phyloP scores from a whole-genome alignment of 2,797 vertebrate genomes.

The Tokudaia muenninki region DNA sequence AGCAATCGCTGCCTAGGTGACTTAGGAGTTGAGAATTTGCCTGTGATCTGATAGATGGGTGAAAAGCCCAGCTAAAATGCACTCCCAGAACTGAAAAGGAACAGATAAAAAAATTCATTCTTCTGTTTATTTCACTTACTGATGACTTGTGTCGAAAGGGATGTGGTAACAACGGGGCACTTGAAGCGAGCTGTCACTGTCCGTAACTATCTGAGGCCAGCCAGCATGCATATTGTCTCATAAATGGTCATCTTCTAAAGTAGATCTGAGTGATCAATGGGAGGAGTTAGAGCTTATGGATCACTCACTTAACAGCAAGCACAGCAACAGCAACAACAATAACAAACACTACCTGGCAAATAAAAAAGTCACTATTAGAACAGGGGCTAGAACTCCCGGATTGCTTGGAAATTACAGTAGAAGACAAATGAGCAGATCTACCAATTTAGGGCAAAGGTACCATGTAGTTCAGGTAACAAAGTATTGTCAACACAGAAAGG shows the following conservation, averaged over 20 bases:
- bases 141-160: slow-evolving; percentile 63
- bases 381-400: slow-evolving; percentile 54
- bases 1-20: slow-evolving; percentile 56
- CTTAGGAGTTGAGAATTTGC: slow-evolving; percentile 41
- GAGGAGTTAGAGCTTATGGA: slow-evolving; percentile 57
- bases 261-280: slow-evolving; percentile 47
- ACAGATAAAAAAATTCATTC: not conserved
- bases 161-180: slow-evolving; percentile 66
- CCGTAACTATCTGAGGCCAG: slow-evolving; percentile 7
- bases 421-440: slow-evolving; percentile 40
- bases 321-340: no score
- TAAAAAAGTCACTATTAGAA: slow-evolving; percentile 66
- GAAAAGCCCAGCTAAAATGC: slow-evolving; percentile 64
- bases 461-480: slow-evolving; percentile 68
- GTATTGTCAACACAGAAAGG: slow-evolving; percentile 43
- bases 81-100: not conserved
- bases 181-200: slow-evolving; percentile 67
- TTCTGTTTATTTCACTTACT: slow-evolving; percentile 67
- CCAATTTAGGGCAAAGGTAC: slow-evolving; percentile 51
- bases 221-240: slow-evolving; percentile 55
- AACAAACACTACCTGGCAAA: slow-evolving; percentile 17
- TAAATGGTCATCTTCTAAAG: slow-evolving; percentile 71
- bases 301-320: slow-evolving; percentile 72
- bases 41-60: not conserved
- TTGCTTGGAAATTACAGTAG: slow-evolving; percentile 60